Conservation (phyloP, 1,140 invertebrate species). For the Anadara kagoshimensis region DNA sequence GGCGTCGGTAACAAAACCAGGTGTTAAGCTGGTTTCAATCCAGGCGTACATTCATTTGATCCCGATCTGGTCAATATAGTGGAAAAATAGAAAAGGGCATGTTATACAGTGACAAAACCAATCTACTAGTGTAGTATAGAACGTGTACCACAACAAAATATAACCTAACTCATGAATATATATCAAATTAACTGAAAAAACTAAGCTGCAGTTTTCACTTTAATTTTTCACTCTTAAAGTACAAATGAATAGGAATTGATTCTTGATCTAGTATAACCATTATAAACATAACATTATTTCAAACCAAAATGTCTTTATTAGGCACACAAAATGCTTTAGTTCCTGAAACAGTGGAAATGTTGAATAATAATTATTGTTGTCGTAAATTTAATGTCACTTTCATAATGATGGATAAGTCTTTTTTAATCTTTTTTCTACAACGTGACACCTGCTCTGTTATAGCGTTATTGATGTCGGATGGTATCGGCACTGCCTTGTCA, state of each 20-base stretch:
- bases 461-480: not conserved
- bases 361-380: not conserved
- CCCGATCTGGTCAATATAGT: not conserved
- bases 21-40: not conserved
- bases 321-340: not conserved
- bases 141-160: not conserved
- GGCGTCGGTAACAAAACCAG: slow-evolving; percentile 1
- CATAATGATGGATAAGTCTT: no score
- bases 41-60: not conserved
- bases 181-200: not conserved
- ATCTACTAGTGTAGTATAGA: not conserved
- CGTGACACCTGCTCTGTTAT: slow-evolving; percentile 2
- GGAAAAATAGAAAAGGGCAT: not conserved
- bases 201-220: not conserved
- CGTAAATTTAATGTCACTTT: no score
- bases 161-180: not conserved
- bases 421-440: not conserved
- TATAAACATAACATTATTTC: not conserved
- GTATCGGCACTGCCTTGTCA: not conserved
- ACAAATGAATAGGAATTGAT: not conserved
- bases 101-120: not conserved
- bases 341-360: not conserved
- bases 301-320: not conserved
- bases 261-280: not conserved
- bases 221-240: no score